Conservation (phyloP, 92 coral and sea anemone species). For the Muricea muricata region DNA sequence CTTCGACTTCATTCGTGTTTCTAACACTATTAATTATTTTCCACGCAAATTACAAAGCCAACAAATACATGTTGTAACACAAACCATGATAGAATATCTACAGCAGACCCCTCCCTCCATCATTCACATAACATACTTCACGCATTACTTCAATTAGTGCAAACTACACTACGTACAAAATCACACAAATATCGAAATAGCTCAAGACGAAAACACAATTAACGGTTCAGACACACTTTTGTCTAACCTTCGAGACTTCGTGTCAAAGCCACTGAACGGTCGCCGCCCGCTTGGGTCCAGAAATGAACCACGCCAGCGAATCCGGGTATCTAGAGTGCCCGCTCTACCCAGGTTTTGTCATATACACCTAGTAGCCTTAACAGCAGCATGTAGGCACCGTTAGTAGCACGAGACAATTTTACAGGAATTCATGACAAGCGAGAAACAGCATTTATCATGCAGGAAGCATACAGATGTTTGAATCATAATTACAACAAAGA, state of each 20-base stretch:
- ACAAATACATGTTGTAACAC: background rate
- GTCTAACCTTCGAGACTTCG: conserved; percentile 25
- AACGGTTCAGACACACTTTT: conserved; percentile 36
- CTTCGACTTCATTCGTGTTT: too few relatives aligned
- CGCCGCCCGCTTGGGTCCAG: background rate
- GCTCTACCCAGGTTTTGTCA: background rate
- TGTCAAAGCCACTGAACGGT: background rate
- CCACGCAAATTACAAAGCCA: too few relatives aligned
- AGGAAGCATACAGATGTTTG: background rate
- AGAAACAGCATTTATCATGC: background rate
- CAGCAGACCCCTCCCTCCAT: background rate
- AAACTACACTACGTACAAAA: background rate
- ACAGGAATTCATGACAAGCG: background rate
- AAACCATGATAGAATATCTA: background rate
- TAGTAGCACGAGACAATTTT: background rate
- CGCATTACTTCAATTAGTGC: too few relatives aligned
- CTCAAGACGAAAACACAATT: background rate
- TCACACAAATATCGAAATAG: background rate
- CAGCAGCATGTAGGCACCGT: conserved; percentile 2
- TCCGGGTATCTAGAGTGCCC: background rate
- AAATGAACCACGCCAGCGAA: background rate
- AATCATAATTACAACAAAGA: background rate
- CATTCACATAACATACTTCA: too few relatives aligned
- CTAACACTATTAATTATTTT: too few relatives aligned
- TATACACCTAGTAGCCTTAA: conserved; percentile 6